phyloP scores from a whole-genome alignment of 2,113 vertebrate species.

The Accipiter virgatus region DNA sequence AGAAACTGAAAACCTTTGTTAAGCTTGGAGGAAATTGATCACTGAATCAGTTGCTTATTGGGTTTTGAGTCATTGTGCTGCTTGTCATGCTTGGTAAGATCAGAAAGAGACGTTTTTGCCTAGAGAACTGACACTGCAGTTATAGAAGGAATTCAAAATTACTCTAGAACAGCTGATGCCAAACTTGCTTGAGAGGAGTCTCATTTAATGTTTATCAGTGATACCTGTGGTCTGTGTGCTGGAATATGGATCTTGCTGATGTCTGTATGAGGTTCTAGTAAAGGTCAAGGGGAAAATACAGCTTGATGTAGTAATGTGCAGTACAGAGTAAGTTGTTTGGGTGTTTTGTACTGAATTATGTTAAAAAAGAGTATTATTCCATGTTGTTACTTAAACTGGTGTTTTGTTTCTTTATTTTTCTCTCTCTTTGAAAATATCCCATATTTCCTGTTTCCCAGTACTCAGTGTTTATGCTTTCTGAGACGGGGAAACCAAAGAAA shows the following conservation, averaged over 20 bases:
- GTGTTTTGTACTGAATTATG: not conserved
- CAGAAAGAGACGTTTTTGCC: not conserved
- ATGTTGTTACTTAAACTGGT: not conserved
- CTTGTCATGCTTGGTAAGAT: conserved; percentile 5
- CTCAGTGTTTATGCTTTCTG: not conserved
- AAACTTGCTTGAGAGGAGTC: not conserved
- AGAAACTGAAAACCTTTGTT: not conserved
- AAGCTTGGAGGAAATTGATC: not conserved
- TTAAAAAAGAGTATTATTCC: not conserved
- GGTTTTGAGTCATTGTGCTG: conserved; percentile 16
- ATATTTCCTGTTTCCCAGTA: not conserved
- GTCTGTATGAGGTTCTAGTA: not conserved
- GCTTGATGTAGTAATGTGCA: not conserved
- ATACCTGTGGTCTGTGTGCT: not conserved
- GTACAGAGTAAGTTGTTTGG: not conserved
- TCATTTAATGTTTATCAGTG: not conserved
- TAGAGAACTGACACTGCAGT: not conserved
- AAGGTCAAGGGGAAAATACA: not conserved
- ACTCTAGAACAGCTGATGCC: not conserved
- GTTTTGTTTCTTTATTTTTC: not conserved
- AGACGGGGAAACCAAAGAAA: too few relatives aligned
- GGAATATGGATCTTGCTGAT: not conserved
- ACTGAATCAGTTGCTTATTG: not conserved
- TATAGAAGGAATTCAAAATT: not conserved
- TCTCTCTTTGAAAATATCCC: not conserved